A percentile compares a stretch with the other conserved stretches of the same genome.
These are phyloP conservation scores for Paguma larvata DNA, from an alignment of 2,797 vertebrate genomes.

Conservation along the genomic window DNA sequence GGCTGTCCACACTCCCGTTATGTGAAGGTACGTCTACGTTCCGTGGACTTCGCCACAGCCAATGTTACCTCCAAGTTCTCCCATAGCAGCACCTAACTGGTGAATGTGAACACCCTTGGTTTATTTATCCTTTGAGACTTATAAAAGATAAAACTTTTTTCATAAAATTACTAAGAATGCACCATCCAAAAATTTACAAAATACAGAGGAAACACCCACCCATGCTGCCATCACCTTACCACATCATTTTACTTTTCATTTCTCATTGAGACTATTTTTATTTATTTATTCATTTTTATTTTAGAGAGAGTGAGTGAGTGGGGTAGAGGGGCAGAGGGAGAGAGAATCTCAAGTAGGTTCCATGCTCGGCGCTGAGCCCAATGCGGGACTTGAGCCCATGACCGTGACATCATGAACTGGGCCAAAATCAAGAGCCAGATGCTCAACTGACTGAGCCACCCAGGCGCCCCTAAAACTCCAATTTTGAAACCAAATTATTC, in stretches of 20 bases:
- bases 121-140: background rate
- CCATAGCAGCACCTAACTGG: background rate
- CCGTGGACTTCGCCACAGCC: background rate
- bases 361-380: too few relatives aligned
- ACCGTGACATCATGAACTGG: too few relatives aligned
- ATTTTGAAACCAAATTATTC: background rate
- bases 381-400: too few relatives aligned
- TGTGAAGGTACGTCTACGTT: background rate
- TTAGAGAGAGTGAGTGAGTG: too few relatives aligned
- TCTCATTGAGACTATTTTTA: background rate
- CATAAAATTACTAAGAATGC: background rate
- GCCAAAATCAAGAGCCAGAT: too few relatives aligned
- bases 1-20: background rate
- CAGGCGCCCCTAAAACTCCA: background rate
- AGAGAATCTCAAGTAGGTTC: too few relatives aligned
- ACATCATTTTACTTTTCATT: background rate
- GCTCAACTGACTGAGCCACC: too few relatives aligned
- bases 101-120: background rate
- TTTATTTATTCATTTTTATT: too few relatives aligned
- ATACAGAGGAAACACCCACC: background rate
- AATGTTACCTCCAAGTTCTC: background rate
- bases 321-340: too few relatives aligned
- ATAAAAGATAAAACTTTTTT: background rate
- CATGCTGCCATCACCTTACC: background rate
- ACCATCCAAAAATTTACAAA: background rate